Conservation (phyloP, 2,113 vertebrate genomes). For the Phrynosoma platyrhinos region DNA sequence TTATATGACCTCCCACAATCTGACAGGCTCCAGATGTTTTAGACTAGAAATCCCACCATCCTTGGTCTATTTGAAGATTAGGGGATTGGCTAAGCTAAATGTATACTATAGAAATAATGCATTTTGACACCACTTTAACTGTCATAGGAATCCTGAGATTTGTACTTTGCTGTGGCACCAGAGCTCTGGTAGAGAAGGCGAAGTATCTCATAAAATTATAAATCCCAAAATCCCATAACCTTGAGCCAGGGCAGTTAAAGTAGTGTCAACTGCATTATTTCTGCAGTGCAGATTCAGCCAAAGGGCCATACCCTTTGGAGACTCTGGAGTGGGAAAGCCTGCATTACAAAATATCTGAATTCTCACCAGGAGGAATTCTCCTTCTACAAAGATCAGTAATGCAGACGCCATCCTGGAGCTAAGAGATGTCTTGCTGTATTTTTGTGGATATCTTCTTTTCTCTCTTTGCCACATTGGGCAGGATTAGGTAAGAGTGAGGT, state of each 20-base stretch:
- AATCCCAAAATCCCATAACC: no score
- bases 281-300: no score
- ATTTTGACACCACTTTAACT: no score
- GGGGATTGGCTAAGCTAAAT: neutral
- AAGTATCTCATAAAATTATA: no score
- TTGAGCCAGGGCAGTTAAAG: no score
- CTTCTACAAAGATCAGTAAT: neutral
- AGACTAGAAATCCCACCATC: neutral
- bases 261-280: no score
- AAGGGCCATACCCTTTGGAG: neutral
- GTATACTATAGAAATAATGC: no score
- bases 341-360: no score
- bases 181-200: no score
- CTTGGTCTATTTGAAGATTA: neutral
- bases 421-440: neutral
- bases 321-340: neutral
- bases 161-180: no score
- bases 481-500: neutral
- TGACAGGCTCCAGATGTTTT: neutral
- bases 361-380: neutral
- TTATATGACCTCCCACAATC: neutral
- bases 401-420: neutral
- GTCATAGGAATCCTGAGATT: no score
- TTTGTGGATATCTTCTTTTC: neutral
- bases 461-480: neutral